Evolutionary conservation across 2,113 vertebrate genomes (phyloP).

Genomic region (Corythornis cristatus): DNA sequence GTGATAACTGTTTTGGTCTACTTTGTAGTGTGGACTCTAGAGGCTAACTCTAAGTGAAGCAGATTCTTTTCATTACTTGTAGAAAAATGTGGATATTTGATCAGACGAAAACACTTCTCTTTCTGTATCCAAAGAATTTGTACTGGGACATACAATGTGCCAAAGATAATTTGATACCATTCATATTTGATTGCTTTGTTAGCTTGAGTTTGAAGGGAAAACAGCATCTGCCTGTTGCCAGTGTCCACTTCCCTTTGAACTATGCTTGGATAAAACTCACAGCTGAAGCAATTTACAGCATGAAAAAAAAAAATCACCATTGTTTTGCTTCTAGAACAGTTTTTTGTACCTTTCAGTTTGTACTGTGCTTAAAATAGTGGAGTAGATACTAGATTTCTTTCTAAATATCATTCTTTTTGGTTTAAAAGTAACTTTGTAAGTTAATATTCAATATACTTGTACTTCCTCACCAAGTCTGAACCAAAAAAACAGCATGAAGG

Average conservation of each 20-base stretch:
- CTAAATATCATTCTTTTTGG: background rate
- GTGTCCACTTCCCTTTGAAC: slow-evolving; percentile 33
- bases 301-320: background rate
- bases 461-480: background rate
- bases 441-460: background rate
- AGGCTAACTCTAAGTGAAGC: background rate
- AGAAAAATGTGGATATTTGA: background rate
- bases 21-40: background rate
- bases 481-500: background rate
- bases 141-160: background rate
- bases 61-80: background rate
- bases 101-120: background rate
- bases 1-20: background rate
- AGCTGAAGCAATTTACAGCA: slow-evolving; percentile 20
- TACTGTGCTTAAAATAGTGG: background rate
- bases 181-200: slow-evolving; percentile 31
- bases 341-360: background rate
- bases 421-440: background rate
- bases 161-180: slow-evolving; percentile 34
- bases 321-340: background rate
- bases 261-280: background rate
- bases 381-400: background rate
- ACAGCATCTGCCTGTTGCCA: slow-evolving; percentile 1
- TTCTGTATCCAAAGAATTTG: background rate
- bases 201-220: slow-evolving; percentile 17